Base-by-base conservation (phyloP, 2,888 invertebrate genomes). In the Plusia festucae region DNA sequence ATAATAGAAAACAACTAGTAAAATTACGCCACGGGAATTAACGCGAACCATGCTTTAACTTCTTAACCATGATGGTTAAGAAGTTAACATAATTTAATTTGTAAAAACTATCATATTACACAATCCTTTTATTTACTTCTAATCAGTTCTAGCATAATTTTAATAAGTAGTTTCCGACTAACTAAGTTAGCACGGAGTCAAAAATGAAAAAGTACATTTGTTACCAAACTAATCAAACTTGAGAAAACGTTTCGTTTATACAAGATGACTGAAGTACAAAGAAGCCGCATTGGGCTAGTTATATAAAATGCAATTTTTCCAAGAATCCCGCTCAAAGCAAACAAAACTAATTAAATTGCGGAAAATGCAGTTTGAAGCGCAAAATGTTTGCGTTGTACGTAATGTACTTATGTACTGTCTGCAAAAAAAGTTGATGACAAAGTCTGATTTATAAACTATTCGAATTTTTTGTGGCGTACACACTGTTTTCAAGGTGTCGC, bases 271-370 rank as follows among this genome's bases (percentile, higher is more conserved):
- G 11, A 0, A 46, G 53, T n/a, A 66, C 32, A 53, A 49, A 51
- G 49, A 67, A 56, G 20, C 32, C 1, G 40, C 52, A 40, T 53
- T 16, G 24, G 54, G 20, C 15, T 1, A 54, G 18, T 13, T 52
- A 59, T 59, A 58, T 51, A 20, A 67, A 59, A 55, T 16, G 54
- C 49, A 53, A 30, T 61, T 65, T 75, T 70, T 60, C 55, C 57
- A 24, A 49, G 76, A 61, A 72, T 0, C 32, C 53, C 46, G 20
- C 53, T 11, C 46, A 49, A 20, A 49, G 46, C 20, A 49, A 49
- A 64, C 55, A 59, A 53, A 51, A 55, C 46, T 72, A 61, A 76
- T 76, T 74, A 72, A 72, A 68, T 76, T 74, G 63, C 54, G 57
- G 59, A 67, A 71, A 71, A 76, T 76, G 72, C 62, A 76, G 60